Evolutionary conservation across 53 echinoderm and acorn worm species (phyloP).

Genomic region (Pentamera pediparva): DNA sequence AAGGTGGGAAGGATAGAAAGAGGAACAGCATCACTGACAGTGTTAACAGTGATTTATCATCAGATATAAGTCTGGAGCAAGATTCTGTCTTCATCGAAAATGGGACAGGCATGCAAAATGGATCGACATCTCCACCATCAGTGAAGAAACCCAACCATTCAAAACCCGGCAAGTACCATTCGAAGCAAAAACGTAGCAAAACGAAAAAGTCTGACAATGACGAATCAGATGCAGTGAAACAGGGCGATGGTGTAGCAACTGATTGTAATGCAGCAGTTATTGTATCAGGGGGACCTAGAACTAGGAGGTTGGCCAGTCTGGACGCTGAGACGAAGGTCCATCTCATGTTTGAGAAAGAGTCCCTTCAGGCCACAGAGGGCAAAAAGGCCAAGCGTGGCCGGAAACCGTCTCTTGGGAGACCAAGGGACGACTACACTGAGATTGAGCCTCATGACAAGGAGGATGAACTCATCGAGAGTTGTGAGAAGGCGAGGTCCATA

Average conservation of each 20-base stretch:
- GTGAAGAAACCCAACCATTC: no score
- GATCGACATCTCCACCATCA: slow-evolving; percentile 39
- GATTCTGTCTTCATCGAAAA: slow-evolving; percentile 21
- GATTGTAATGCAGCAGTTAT: no score
- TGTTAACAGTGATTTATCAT: not conserved
- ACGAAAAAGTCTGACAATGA: no score
- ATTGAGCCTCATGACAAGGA: no score
- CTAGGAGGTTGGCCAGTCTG: slow-evolving; percentile 76
- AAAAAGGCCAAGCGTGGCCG: slow-evolving; percentile 11
- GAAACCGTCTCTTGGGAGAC: not conserved
- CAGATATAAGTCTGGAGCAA: slow-evolving; percentile 8
- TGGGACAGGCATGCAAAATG: slow-evolving; percentile 35
- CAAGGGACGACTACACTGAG: not conserved
- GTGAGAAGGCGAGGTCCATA: no score
- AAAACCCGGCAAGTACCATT: no score
- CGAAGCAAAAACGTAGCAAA: no score
- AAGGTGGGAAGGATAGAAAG: no score
- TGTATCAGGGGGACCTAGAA: slow-evolving; percentile 65
- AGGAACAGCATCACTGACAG: not conserved
- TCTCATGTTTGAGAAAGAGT: slow-evolving; percentile 80
- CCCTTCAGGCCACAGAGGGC: not conserved
- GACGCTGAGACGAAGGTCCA: slow-evolving; percentile 96
- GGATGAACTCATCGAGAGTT: no score
- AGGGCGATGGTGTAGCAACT: no score
- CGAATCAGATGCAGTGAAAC: no score